Evolutionary conservation across 1,140 invertebrate genomes (phyloP), one percentile per base, ranked within the genome.

Genomic region (Listronotus bonariensis): DNA sequence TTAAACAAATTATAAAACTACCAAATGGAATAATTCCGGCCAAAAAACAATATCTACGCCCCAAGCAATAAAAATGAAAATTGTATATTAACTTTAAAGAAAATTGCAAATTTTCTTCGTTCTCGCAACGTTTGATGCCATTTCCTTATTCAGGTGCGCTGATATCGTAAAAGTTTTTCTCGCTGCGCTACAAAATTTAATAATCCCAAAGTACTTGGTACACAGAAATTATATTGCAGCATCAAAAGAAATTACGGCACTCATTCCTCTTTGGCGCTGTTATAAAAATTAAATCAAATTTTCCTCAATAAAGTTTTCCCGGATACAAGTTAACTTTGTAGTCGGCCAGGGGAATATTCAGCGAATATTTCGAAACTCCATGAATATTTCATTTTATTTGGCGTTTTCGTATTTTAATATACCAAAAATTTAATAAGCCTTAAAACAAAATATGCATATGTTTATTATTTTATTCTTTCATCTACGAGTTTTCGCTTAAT

Each of bases 201-300:
- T 75, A 66, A 59, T 60, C 64, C 68, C 49, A 67, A 70, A 74
- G 71, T 75, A 76, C 74, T 61, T 69, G 72, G 67, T 73, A 76
- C 72, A 73, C 70, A 72, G 72, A 77, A 77, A 77, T 77, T 76
- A 76, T 73, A 77, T 77, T 77, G 72, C 72, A 71, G 73, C 76
- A 72, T 77, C 76, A 77, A 77, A 77, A 76, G 74, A 76, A 77
- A 77, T 77, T 77, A 77, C 76, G 72, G 71, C 76, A 77, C 74
- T 77, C 76, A 74, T 77, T 75, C 70, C 73, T 73, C 73, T 75
- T 76, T 74, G 74, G 69, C 68, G 74, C 73, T 74, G 72, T 74
- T 76, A 75, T 76, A 76, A 75, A 76, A 77, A 77, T 77, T 75
- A 76, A 77, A 77, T 77, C 76, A 77, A 77, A 77, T 77, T 76